Evolutionary conservation across 2,888 invertebrate genomes (phyloP), one percentile per base, ranked within the genome.

Genomic region (Trachelus stipa): DNA sequence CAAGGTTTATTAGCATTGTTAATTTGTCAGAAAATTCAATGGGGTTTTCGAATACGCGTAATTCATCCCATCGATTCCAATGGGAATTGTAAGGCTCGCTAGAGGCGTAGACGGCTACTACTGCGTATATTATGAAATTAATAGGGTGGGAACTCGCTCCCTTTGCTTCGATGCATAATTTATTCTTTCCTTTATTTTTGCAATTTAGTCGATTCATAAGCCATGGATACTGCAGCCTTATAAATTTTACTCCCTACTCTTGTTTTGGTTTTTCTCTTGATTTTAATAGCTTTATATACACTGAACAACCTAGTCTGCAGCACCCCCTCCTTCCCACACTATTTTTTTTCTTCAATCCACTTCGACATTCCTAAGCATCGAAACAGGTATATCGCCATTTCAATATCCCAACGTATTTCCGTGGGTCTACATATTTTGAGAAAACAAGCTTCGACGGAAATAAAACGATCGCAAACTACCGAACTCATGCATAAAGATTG

Each of bases 401-500:
- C 85, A 87, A 85, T 86, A 86, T 86, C 85, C 81, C 76, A 80
- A 78, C 81, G 78, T 84, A 88, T 84, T 83, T 79, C 77, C 81
- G 75, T 75, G 37, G 79, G 81, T 37, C 37, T 80, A 80, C 77
- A 81, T 83, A 81, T 83, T 83, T 82, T 78, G 83, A 81, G 79
- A 81, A 77, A 84, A 83, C 83, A 84, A 80, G 79, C 23, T 56
- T 85, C 82, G 85, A 77, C 82, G 83, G 82, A 86, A 88, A 84
- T 86, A 86, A 88, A 85, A 81, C 79, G 35, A 81, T 76, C 74
- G 73, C 81, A 76, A 80, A 75, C 80, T 77, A 77, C 80, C 81
- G 79, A 84, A 85, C 86, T 85, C 85, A 84, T 83, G 84, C 84
- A 83, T 82, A 86, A 85, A 81, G 85, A 86, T 85, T 83, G 81